Base-by-base conservation (phyloP, 2,797 vertebrate species). In the Artibeus lituratus region DNA sequence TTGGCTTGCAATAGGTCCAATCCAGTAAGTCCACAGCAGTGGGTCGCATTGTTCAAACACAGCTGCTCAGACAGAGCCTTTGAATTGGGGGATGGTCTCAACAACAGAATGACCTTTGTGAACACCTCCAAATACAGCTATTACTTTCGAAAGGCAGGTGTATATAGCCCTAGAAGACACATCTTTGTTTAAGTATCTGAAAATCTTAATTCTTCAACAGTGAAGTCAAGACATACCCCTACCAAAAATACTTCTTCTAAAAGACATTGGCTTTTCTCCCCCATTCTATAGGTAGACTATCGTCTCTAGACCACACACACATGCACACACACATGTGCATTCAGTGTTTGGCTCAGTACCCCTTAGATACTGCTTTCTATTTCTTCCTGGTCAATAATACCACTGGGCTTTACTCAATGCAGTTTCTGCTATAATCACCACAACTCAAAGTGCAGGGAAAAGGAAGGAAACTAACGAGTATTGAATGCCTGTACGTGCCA, bases 401-500 rank as follows among this genome's bases (percentile, higher is more conserved):
- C 26, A 67, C 12, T 90, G 90, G 87, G 37, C 44, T 21, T 78
- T 90, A 65, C 21, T 44, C 81, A 87, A 59, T 67, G 35, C 15
- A 49, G 16, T 69, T 93, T 91, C 55, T 90, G 39, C 53, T 85
- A 90, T 57, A 87, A 53, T 90, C 57, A 87, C 90, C 59, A 92
- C 76, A 92, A 86, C 47, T 89, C 39, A 83, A 95, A 72, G 26
- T 91, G 53, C 82, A 8, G 7, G 10, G n/a, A 47, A 53, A 83
- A 67, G 35, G 14, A 89, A 91, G 3, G 12, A 6, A 88, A 44
- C 16, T 53, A 29, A 22, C 4, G 59, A 53, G 53, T 86, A 86
- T 67, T 9, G 19, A 80, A 59, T 67, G 53, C 5, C 4, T 86
- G 26, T 21, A 67, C 32, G 8, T 22, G 21, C 69, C 32, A 59